Evolutionary conservation across 2,113 vertebrate species (phyloP), one percentile per base, ranked within the genome.

Genomic region (Cacatua alba): DNA sequence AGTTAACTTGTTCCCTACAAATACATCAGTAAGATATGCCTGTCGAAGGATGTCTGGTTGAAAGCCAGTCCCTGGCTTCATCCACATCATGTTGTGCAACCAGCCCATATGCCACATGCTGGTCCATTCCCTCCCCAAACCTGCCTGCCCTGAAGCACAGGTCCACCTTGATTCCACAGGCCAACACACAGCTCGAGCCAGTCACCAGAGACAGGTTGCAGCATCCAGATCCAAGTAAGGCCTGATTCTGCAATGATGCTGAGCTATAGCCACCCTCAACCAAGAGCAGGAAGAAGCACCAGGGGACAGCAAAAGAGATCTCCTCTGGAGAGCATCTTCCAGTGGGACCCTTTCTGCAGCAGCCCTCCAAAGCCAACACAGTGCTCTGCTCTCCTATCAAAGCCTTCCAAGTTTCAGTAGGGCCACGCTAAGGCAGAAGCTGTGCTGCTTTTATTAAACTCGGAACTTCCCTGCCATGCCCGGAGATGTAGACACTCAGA

Each of bases 101-200:
- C 3, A 2, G 52, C 10, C 16, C 17, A 31, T 0, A 1, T 29
- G 26, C 13, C 48, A n/a, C 26, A 16, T 0, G 0, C 12, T 16
- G 21, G 41, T 63, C 37, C 31, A 51, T 46, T 85, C 20, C 43
- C 9, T 31, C 9, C 23, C 35, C 13, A 79, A 43, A 62, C 13
- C 23, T 52, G 29, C 31, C 29, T 63, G n/a, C 7, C 33, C 37
- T 46, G 52, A 52, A 75, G 55, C 55, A 41, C 23, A n/a, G 21
- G n/a, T 39, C 23, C 33, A 63, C 29, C 41, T 72, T 4, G 2
- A 3, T n/a, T 62, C 74, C 69, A 75, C 0, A 0, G 72, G 25
- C 31, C 11, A 5, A n/a, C 1, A 1, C 31, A n/a, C 0, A 0
- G 25, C 43, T 76, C 49, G 25, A 90, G 52, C 14, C 67, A 62